phyloP scores from a whole-genome alignment of 2,113 vertebrate species.

The Cavia aperea region DNA sequence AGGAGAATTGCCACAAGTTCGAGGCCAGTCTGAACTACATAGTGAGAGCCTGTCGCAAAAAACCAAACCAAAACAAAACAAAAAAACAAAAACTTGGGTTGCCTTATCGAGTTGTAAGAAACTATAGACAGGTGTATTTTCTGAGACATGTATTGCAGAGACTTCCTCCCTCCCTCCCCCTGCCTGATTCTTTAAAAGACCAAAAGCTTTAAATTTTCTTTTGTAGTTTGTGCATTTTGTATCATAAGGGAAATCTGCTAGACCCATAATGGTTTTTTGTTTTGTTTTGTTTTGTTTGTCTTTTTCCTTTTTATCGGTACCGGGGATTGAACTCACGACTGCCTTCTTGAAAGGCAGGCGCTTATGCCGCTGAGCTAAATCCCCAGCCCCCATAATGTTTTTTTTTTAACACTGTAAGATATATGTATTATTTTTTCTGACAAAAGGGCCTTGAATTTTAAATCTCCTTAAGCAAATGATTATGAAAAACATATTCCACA shows the following conservation, averaged over 20 bases:
- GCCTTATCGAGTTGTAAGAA: neutral
- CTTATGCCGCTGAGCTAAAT: too few relatives aligned
- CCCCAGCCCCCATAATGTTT: too few relatives aligned
- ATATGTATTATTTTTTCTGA: conserved; percentile 68
- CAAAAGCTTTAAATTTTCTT: neutral
- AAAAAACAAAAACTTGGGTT: neutral
- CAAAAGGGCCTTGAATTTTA: conserved; percentile 77
- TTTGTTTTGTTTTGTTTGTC: too few relatives aligned
- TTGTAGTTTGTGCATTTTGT: neutral
- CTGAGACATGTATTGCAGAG: neutral
- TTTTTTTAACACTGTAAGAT: conserved; percentile 53
- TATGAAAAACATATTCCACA: too few relatives aligned
- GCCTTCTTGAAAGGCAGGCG: too few relatives aligned
- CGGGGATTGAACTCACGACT: too few relatives aligned
- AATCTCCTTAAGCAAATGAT: conserved; percentile 63
- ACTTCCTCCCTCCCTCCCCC: neutral
- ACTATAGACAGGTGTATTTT: neutral
- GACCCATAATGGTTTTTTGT: neutral
- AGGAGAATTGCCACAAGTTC: neutral
- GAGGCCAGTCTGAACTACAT: neutral
- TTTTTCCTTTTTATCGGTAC: too few relatives aligned
- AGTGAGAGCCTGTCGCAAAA: too few relatives aligned
- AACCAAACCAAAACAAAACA: too few relatives aligned
- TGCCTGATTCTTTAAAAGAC: neutral
- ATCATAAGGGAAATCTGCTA: neutral